These are phyloP conservation scores for Gymnocheta viridis DNA, from an alignment of 2,888 invertebrate species.

Conservation along the genomic window DNA sequence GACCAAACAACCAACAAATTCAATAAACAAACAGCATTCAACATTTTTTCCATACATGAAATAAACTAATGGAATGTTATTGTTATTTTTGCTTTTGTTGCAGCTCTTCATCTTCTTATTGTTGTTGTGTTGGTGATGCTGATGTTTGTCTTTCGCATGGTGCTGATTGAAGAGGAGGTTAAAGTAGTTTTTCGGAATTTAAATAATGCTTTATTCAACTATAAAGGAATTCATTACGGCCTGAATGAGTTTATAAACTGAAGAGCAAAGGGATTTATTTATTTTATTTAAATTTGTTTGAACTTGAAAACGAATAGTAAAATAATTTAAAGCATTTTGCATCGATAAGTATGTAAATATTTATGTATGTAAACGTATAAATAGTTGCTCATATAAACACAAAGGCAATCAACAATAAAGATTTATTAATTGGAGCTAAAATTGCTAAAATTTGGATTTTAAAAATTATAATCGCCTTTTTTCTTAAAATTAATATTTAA, in stretches of 20 bases:
- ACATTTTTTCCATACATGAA: conserved; percentile 37
- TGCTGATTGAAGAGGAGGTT: conserved; percentile 54
- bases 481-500: too few relatives aligned
- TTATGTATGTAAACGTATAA: too few relatives aligned
- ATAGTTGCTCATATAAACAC: too few relatives aligned
- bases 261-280: conserved; percentile 45
- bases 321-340: conserved; percentile 13
- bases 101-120: background rate
- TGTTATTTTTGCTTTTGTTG: conserved; percentile 55
- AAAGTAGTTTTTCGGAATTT: conserved; percentile 55
- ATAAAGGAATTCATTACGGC: conserved; percentile 63
- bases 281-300: conserved; percentile 57
- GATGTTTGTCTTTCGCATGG: conserved; percentile 42
- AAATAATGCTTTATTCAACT: conserved; percentile 55
- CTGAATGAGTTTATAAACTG: conserved; percentile 26
- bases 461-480: too few relatives aligned
- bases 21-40: conserved; percentile 34
- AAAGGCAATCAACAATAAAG: too few relatives aligned
- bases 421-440: too few relatives aligned
- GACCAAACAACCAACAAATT: conserved; percentile 26
- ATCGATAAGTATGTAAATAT: too few relatives aligned
- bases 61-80: conserved; percentile 66
- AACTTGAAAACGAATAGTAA: conserved; percentile 52
- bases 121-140: conserved; percentile 27
- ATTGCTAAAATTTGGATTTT: too few relatives aligned